Percentiles rank a stretch among this genome's conserved stretches.
Conservation (phyloP, 1,140 invertebrate genomes). For the Leptinotarsa undecemlineata region DNA sequence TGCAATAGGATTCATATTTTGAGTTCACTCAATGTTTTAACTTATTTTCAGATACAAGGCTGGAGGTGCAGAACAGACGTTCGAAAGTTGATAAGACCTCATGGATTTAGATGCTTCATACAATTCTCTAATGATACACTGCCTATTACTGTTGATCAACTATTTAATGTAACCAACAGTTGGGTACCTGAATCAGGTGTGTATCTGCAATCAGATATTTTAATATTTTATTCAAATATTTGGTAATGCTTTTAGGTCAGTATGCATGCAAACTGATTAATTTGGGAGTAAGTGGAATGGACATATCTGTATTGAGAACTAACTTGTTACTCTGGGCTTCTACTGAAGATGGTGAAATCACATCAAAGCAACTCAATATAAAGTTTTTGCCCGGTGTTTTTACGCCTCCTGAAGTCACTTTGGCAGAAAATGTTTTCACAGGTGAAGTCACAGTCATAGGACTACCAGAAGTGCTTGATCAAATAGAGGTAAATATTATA, state of each 20-base stretch:
- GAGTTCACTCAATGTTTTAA: no score
- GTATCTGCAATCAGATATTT: neutral
- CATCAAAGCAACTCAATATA: conserved; percentile 41
- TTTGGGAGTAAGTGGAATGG: conserved; percentile 28
- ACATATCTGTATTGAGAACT: conserved; percentile 40
- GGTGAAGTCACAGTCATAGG: conserved; percentile 43
- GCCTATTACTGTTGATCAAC: conserved; percentile 32
- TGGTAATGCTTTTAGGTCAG: conserved; percentile 40
- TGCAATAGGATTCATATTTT: no score
- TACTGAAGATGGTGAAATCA: conserved; percentile 41
- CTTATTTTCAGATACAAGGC: conserved; percentile 37
- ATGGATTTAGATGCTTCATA: conserved; percentile 48
- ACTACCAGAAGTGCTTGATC: conserved; percentile 41
- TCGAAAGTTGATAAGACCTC: conserved; percentile 37
- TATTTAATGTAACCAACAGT: conserved; percentile 46
- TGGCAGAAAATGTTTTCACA: conserved; percentile 37
- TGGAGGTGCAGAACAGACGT: conserved; percentile 44
- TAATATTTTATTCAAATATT: conserved; percentile 27
- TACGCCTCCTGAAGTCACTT: conserved; percentile 32
- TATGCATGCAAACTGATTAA: conserved; percentile 49
- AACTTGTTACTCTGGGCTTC: conserved; percentile 42
- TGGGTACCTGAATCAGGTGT: conserved; percentile 48
- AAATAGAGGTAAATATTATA: conserved; percentile 41
- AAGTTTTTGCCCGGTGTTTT: conserved; percentile 46
- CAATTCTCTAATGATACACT: conserved; percentile 42